Percentiles rank a stretch among this genome's conserved stretches.
These are phyloP conservation scores for Tapirus terrestris DNA, from an alignment of 2,113 vertebrate genomes.

Conservation along the genomic window DNA sequence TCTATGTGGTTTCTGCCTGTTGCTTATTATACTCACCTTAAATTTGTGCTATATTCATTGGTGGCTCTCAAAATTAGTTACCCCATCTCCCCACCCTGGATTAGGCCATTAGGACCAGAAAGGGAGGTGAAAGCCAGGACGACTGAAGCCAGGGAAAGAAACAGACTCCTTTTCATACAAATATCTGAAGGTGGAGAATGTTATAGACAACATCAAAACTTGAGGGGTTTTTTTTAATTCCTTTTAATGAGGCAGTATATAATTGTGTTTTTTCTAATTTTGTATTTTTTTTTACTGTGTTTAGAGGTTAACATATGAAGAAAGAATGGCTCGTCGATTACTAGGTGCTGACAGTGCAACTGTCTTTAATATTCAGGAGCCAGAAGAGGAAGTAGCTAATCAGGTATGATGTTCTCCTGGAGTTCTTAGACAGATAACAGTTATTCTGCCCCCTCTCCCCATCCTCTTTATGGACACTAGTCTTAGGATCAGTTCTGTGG, in stretches of 20 bases:
- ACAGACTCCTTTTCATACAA: background rate
- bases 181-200: background rate
- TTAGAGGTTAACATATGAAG: conserved; percentile 97
- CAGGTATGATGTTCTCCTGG: conserved; percentile 88
- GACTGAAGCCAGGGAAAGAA: background rate
- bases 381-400: conserved; percentile 91
- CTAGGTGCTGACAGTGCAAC: conserved; percentile 97
- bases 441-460: background rate
- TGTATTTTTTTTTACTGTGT: background rate
- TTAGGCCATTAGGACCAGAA: background rate
- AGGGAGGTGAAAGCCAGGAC: background rate
- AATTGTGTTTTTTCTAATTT: background rate
- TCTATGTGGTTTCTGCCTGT: background rate
- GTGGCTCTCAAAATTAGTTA: background rate
- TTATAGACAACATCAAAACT: background rate
- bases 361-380: conserved; percentile 94
- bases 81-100: background rate
- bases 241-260: background rate
- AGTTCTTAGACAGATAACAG: background rate
- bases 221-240: background rate
- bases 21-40: background rate
- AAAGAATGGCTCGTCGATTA: conserved; percentile 98
- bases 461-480: background rate
- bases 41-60: background rate
- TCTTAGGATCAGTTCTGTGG: background rate